phyloP scores from a whole-genome alignment of 2,797 vertebrate genomes.

The Macrochelys suwanniensis region DNA sequence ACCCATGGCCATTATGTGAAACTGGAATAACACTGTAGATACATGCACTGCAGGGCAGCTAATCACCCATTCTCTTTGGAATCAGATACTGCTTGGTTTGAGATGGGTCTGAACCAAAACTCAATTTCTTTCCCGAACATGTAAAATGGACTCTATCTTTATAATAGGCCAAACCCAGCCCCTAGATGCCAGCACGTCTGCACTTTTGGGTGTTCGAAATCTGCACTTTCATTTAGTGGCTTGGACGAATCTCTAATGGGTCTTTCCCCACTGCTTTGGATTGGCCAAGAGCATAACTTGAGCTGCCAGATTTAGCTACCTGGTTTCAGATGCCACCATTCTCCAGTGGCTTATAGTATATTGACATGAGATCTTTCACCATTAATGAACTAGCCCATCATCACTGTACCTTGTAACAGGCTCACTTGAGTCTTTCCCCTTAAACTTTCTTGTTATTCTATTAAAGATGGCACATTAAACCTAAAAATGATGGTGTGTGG shows the following conservation, averaged over 20 bases:
- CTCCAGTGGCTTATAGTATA: too few species aligned
- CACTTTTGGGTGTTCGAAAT: neutral
- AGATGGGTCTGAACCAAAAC: too few species aligned
- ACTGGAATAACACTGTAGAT: neutral
- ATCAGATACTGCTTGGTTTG: too few species aligned
- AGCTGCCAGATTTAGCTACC: neutral
- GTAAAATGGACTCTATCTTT: too few species aligned
- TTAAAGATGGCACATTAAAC: neutral
- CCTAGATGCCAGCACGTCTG: neutral
- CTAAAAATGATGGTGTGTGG: neutral
- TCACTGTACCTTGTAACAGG: neutral
- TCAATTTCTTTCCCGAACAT: too few species aligned
- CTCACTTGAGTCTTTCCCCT: neutral
- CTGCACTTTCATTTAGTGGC: rapidly evolving
- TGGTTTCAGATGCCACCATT: too few species aligned
- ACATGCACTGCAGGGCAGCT: neutral
- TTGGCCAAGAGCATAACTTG: neutral
- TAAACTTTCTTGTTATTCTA: neutral
- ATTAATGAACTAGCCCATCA: neutral
- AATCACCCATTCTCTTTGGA: neutral
- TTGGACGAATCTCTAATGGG: neutral
- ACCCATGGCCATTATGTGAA: neutral
- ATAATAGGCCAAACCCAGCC: too few species aligned
- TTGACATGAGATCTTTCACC: neutral
- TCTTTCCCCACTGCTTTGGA: neutral